Evolutionary conservation across 2,113 vertebrate species (phyloP), one percentile per base, ranked within the genome.

Genomic region (Elephas maximus): DNA sequence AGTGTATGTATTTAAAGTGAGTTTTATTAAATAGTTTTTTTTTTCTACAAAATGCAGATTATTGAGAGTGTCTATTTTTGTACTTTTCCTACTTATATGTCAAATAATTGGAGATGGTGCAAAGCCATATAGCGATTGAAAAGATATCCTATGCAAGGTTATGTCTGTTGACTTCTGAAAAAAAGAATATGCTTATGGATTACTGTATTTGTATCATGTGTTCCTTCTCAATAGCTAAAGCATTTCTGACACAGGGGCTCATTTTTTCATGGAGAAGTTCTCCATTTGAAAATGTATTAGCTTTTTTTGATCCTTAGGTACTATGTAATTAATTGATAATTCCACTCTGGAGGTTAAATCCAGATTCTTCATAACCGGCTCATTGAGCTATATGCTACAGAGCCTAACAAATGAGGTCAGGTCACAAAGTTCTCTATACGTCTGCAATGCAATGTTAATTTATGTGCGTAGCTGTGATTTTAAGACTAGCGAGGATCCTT

Each of bases 1-100:
- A 79, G 28, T 17, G 28, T 51, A 33, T 51, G 51, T 79, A 79
- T 78, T 44, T 78, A 28, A 78, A 48, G n/a, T 69, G 37, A 71
- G 0, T 80, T 78, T 57, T 89, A 89, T 84, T 95, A 48, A 62
- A 41, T 74, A 95, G n/a, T 88, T 76, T 28, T 83, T 96, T 65
- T 82, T 62, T 92, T 77, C 51, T 80, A 71, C 80, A 21, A 83
- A 62, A 62, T 74, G 1, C 14, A 94, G 74, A 85, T 88, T 2
- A 69, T 37, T 57, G 37, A 62, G 65, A 92, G 57, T 69, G 3
- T 71, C 37, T 45, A 9, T 69, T 82, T 92, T 37, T 79, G 93
- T 96, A 79, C 20, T 80, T 30, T 92, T 37, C 83, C 93, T 96
- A 79, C 20, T 80, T 30, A 73, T 91, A n/a, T 67, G 44, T 84